Conservation (phyloP, 2,888 invertebrate genomes). For the Pheosia tremula region DNA sequence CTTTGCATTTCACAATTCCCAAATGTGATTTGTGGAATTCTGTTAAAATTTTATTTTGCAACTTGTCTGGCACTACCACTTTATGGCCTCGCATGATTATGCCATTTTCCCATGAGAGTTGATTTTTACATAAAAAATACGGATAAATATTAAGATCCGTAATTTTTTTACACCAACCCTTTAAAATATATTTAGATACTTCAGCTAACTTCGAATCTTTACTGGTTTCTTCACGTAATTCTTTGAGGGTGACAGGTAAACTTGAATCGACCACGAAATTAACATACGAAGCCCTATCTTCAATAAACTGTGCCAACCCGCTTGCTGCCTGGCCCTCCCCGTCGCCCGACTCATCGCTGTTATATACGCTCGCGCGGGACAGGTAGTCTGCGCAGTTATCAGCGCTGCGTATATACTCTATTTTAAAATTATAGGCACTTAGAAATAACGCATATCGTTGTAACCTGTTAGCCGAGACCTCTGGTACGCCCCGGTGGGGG, state of each 20-base stretch:
- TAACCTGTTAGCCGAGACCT: background rate
- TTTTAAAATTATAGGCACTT: background rate
- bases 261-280: conserved; percentile 7
- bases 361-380: background rate
- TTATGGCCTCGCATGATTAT: conserved; percentile 12
- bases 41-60: background rate
- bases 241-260: conserved; percentile 6
- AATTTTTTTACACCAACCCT: conserved; percentile 6
- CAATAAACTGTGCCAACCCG: background rate
- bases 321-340: background rate
- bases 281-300: conserved; percentile 11
- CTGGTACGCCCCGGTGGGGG: background rate
- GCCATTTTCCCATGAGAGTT: conserved; percentile 7
- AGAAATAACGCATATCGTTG: background rate
- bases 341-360: background rate
- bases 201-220: background rate
- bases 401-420: background rate
- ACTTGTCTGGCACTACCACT: background rate
- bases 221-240: background rate
- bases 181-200: conserved; percentile 1
- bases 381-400: background rate
- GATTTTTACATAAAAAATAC: conserved; percentile 8
- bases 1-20: conserved; percentile 6
- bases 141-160: conserved; percentile 7
- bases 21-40: conserved; percentile 9